Conservation (phyloP, 2,113 vertebrate genomes). For the Leuciscus idus region DNA sequence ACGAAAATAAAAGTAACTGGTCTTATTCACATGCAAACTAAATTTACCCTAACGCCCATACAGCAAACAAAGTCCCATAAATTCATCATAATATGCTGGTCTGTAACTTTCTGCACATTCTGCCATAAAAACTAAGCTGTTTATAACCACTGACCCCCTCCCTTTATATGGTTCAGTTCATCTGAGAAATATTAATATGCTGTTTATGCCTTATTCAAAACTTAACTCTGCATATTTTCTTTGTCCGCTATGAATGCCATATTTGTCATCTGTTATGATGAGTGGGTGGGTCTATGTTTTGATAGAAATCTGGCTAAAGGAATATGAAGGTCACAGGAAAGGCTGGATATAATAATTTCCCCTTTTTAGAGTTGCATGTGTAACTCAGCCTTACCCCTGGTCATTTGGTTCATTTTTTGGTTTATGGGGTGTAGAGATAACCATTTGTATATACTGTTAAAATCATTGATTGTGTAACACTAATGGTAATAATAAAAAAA, state of each 20-base stretch:
- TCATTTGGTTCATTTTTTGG: neutral
- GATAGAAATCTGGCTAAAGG: slow-evolving; percentile 51
- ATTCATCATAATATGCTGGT: slow-evolving; percentile 31
- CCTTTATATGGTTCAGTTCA: slow-evolving; percentile 48
- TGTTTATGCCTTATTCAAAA: slow-evolving; percentile 43
- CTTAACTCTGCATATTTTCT: slow-evolving; percentile 49
- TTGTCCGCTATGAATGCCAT: slow-evolving; percentile 45
- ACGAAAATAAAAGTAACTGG: slow-evolving; percentile 18
- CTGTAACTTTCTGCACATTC: slow-evolving; percentile 29
- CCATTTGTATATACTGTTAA: slow-evolving; percentile 39
- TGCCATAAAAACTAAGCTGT: slow-evolving; percentile 36
- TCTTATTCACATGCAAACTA: slow-evolving; percentile 26
- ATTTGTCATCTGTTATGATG: slow-evolving; percentile 55
- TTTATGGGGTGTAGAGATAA: slow-evolving; percentile 13
- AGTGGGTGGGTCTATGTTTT: slow-evolving; percentile 55
- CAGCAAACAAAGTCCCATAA: slow-evolving; percentile 16
- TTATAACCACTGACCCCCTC: slow-evolving; percentile 46
- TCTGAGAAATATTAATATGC: slow-evolving; percentile 22
- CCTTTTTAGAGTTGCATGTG: slow-evolving; percentile 44
- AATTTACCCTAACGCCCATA: neutral
- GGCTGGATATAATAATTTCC: slow-evolving; percentile 53
- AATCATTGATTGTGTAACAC: slow-evolving; percentile 45
- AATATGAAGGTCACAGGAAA: slow-evolving; percentile 53
- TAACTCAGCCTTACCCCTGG: slow-evolving; percentile 4
- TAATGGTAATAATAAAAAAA: slow-evolving; percentile 33